These are phyloP conservation scores for Agrotis puta DNA, from an alignment of 2,888 invertebrate species.

Conservation along the genomic window DNA sequence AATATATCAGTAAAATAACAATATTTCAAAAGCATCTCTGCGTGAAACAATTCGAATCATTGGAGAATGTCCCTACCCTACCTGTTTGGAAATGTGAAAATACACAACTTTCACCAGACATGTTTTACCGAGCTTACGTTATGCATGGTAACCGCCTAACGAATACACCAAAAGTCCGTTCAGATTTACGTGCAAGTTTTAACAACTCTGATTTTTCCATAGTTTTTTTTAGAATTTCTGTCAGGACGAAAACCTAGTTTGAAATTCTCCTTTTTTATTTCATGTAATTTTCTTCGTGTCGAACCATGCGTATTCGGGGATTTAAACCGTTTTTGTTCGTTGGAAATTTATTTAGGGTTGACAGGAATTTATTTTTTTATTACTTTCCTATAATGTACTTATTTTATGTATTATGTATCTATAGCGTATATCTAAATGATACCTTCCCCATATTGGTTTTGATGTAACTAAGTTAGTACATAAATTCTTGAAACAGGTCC, in stretches of 20 bases:
- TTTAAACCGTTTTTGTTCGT: conserved; percentile 28
- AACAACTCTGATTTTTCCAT: conserved; percentile 78
- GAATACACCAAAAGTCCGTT: conserved; percentile 76
- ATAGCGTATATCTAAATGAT: neutral
- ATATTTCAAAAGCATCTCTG: neutral
- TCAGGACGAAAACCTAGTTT: conserved; percentile 71
- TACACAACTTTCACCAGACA: conserved; percentile 43
- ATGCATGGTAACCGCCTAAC: conserved; percentile 73
- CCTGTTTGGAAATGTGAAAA: conserved; percentile 35
- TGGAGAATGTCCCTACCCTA: conserved; percentile 12
- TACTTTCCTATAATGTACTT: neutral
- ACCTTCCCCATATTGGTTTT: neutral
- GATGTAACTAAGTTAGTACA: neutral
- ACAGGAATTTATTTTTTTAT: neutral
- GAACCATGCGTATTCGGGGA: conserved; percentile 30
- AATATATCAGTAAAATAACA: neutral
- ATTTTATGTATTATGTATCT: neutral
- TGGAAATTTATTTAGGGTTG: conserved; percentile 26
- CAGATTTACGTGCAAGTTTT: conserved; percentile 83
- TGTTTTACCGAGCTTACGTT: conserved; percentile 54
- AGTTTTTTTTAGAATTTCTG: conserved; percentile 74
- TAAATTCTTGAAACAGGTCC: neutral
- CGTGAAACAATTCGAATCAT: conserved; percentile 1
- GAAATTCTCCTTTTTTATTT: conserved; percentile 38
- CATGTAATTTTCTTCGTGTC: conserved; percentile 37